Conservation (phyloP, 2,888 invertebrate species). For the Caenorhabditis panamensis region DNA sequence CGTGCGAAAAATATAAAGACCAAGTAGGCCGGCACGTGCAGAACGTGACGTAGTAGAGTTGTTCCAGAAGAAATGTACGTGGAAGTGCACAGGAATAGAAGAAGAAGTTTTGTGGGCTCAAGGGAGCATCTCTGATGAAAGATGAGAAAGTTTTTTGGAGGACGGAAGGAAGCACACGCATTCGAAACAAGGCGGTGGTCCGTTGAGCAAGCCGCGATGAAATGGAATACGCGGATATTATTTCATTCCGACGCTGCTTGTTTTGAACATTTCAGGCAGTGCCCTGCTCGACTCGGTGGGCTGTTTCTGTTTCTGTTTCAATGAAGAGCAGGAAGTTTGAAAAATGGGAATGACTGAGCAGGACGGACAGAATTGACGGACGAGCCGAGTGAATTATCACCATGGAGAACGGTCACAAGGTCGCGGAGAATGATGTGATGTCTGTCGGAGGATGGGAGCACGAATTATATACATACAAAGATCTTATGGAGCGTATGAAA, state of each 20-base stretch:
- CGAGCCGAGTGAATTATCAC: conserved; percentile 26
- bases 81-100: conserved; percentile 39
- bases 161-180: conserved; percentile 34
- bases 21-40: conserved; percentile 19
- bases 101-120: conserved; percentile 44
- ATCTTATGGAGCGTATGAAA: conserved; percentile 9
- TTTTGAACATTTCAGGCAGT: conserved; percentile 44
- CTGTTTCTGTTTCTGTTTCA: neutral
- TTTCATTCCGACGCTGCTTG: conserved; percentile 54
- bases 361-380: neutral
- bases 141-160: conserved; percentile 52
- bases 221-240: conserved; percentile 57
- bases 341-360: conserved; percentile 20
- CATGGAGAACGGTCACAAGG: conserved; percentile 35
- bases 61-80: conserved; percentile 45
- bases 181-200: conserved; percentile 45
- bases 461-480: neutral
- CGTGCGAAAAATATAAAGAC: conserved; percentile 12
- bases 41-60: conserved; percentile 40
- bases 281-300: neutral
- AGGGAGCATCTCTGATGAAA: conserved; percentile 60
- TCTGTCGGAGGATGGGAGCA: conserved; percentile 14
- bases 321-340: neutral
- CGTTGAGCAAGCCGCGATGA: conserved; percentile 35
- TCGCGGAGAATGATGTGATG: conserved; percentile 18